These are phyloP conservation scores for Drosophila cognata DNA, from an alignment of 2,888 invertebrate species.

Conservation along the genomic window DNA sequence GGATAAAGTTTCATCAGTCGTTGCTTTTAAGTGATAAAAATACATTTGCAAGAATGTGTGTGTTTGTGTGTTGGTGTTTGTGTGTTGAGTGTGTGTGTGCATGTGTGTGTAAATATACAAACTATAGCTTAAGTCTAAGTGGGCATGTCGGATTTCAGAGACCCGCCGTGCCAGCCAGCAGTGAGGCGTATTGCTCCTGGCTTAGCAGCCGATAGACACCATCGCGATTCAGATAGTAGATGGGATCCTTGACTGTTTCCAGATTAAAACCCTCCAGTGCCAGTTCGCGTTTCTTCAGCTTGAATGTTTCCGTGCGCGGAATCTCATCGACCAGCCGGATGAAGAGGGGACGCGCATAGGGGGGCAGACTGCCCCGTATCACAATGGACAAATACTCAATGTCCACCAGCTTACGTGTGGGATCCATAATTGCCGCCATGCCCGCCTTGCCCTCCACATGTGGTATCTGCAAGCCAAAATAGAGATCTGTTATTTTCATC, in stretches of 20 bases:
- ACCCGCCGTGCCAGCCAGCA: conserved; percentile 86
- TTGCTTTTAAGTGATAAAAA: conserved; percentile 49
- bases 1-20: conserved; percentile 61
- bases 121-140: conserved; percentile 16
- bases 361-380: conserved; percentile 90
- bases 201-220: conserved; percentile 86
- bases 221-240: conserved; percentile 89
- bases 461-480: conserved; percentile 87
- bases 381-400: conserved; percentile 88
- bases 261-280: conserved; percentile 94
- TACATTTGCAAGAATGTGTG: conserved; percentile 26
- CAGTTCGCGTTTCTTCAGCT: conserved; percentile 94
- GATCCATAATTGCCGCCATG: conserved; percentile 95
- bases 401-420: conserved; percentile 86
- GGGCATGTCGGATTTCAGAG: conserved; percentile 81
- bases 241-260: conserved; percentile 88
- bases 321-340: conserved; percentile 91
- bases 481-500: background rate
- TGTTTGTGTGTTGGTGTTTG: background rate
- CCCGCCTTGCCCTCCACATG: conserved; percentile 94
- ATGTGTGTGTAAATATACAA: conserved; percentile 30
- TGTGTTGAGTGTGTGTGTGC: background rate
- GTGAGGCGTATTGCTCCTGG: conserved; percentile 85
- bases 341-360: conserved; percentile 96
- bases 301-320: conserved; percentile 95